Base-by-base conservation (phyloP, 2,797 vertebrate genomes). In the Tiaroga cobitis region DNA sequence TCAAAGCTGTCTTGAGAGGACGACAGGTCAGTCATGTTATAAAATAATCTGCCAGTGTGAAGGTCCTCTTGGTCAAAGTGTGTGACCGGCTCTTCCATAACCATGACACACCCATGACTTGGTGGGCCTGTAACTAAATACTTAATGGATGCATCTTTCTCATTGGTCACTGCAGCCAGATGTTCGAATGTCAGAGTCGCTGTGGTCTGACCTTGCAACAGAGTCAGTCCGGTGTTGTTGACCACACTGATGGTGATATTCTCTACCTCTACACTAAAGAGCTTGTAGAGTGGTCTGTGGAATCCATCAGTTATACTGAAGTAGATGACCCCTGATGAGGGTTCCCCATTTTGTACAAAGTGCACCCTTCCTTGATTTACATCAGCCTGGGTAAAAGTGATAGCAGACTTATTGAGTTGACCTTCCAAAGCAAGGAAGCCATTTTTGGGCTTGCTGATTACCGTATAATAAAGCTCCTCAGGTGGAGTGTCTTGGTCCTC, bases 231-330 rank as follows among this genome's bases (percentile, higher is more conserved):
- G 0, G 96, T 97, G 92, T 96, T 96, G 92, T 97, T 98, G 84
- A 96, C 92, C 5, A 99, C 86, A 29, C 89, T 93, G 84, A 98
- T 90, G 21, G 93, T 85, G 0, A 96, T 88, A 26, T 97, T 95
- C 67, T 94, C 91, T 18, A 98, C 96, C 88, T 98, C 96, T 89
- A 98, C 83, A 86, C 93, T 96, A 78, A 99, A 97, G 0, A 97
- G 93, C 90, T 96, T 97, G 90, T 97, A 97, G 72, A 97, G 92
- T 5, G 97, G 97, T 24, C 90, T 90, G 87, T 98, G 97, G 80
- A 95, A 93, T n/a, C 97, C 97, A 51, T 97, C 97, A 0, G 95
- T 97, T 59, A 98, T 95, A 0, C 95, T 97, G 82, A 99, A 97
- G 92, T 97, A 97, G 91, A 99, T 97, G 24, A 95, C 95, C 1